These are phyloP conservation scores for Echinops telfairi DNA, from an alignment of 2,113 vertebrate genomes.

Conservation along the genomic window DNA sequence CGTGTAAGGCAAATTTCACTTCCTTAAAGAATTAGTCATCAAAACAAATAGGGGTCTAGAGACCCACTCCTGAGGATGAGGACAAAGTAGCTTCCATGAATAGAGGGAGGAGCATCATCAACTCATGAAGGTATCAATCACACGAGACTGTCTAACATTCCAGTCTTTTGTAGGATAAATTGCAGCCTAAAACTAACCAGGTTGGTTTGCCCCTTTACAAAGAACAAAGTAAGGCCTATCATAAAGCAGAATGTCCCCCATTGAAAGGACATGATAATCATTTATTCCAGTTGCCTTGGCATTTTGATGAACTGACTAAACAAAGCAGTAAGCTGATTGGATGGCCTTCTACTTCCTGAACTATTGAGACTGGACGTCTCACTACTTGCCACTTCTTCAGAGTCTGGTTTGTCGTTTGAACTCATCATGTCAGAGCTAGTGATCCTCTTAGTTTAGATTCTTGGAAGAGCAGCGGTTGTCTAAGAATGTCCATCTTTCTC, in stretches of 20 bases:
- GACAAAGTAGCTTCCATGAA: not conserved
- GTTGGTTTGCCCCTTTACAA: not conserved
- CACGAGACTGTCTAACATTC: not conserved
- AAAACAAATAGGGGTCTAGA: not conserved
- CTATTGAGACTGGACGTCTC: not conserved
- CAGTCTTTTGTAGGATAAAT: not conserved
- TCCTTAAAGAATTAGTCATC: not conserved
- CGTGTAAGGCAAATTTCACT: not conserved
- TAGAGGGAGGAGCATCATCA: too few relatives aligned
- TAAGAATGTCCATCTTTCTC: not conserved
- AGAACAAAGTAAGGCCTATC: not conserved
- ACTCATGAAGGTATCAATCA: too few relatives aligned
- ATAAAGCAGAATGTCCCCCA: not conserved
- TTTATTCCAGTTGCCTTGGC: conserved; percentile 11
- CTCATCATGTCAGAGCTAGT: not conserved
- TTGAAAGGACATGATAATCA: not conserved
- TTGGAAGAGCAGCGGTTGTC: not conserved
- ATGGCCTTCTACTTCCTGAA: not conserved
- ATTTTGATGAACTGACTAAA: conserved; percentile 8
- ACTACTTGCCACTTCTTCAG: not conserved
- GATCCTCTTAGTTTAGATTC: not conserved
- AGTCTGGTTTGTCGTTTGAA: not conserved
- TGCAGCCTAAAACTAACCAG: not conserved
- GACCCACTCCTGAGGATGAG: too few relatives aligned
- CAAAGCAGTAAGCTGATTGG: not conserved